Evolutionary conservation across 2,888 invertebrate species (phyloP).

Genomic region (Scaptomyza caliginosa): DNA sequence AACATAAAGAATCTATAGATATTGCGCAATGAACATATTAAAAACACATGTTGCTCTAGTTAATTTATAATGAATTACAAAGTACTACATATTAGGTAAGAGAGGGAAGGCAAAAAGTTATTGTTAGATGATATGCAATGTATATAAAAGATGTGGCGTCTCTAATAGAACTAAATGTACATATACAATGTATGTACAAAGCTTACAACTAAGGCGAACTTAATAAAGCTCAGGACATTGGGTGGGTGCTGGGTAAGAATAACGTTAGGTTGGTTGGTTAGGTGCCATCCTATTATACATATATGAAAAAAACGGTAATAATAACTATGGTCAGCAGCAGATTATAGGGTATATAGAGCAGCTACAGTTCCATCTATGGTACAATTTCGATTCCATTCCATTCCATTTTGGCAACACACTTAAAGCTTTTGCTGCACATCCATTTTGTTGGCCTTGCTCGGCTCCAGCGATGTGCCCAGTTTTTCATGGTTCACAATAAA

Average conservation of each 20-base stretch:
- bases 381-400: slow-evolving; percentile 20
- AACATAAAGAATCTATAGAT: slow-evolving; percentile 12
- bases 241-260: slow-evolving; percentile 43
- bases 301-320: not conserved
- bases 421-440: slow-evolving; percentile 75
- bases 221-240: slow-evolving; percentile 44
- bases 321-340: slow-evolving; percentile 14
- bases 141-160: slow-evolving; percentile 6
- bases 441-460: slow-evolving; percentile 39
- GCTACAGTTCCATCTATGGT: slow-evolving; percentile 33
- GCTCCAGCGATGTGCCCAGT: slow-evolving; percentile 39
- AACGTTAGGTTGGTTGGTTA: slow-evolving; percentile 20
- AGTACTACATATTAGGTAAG: not conserved
- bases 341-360: slow-evolving; percentile 13
- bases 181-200: slow-evolving; percentile 69
- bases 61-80: not conserved
- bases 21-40: slow-evolving; percentile 37
- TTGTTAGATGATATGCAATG: slow-evolving; percentile 37
- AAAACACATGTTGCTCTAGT: slow-evolving; percentile 39
- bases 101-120: slow-evolving; percentile 4
- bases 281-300: slow-evolving; percentile 22
- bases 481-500: slow-evolving; percentile 77
- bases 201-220: slow-evolving; percentile 56
- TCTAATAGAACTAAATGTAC: slow-evolving; percentile 51
- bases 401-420: slow-evolving; percentile 37